These are phyloP conservation scores for Lordiphosa mommai DNA, from an alignment of 1,140 invertebrate genomes.

Conservation along the genomic window DNA sequence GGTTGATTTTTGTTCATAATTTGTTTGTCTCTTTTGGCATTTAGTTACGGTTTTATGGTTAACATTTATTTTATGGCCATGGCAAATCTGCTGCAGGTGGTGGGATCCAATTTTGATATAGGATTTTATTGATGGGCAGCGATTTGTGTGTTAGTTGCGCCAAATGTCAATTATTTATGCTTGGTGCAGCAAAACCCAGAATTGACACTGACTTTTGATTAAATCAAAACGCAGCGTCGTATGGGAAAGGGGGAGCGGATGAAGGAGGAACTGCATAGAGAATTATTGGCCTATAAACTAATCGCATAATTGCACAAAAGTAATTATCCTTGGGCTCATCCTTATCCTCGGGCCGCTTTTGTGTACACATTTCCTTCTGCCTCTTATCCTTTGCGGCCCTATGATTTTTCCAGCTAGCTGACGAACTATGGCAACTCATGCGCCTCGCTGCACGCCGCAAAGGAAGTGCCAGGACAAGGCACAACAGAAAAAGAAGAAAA, in stretches of 20 bases:
- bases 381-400: constrained; percentile 27
- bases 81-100: constrained; percentile 52
- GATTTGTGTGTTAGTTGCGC: background rate
- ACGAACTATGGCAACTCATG: constrained; percentile 68
- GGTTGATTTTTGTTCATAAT: constrained; percentile 66
- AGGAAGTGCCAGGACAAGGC: constrained; percentile 53
- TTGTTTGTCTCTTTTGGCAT: constrained; percentile 53
- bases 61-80: constrained; percentile 78
- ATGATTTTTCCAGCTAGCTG: constrained; percentile 71
- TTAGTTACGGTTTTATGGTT: constrained; percentile 67
- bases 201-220: constrained; percentile 22
- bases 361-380: constrained; percentile 18
- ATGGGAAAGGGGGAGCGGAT: background rate
- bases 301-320: constrained; percentile 74
- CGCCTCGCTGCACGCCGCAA: constrained; percentile 53
- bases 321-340: constrained; percentile 57
- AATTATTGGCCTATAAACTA: constrained; percentile 77
- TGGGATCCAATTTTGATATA: constrained; percentile 70
- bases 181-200: constrained; percentile 9
- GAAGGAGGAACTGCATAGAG: constrained; percentile 23
- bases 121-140: constrained; percentile 56
- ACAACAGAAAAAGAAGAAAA: constrained; percentile 17
- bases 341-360: constrained; percentile 17
- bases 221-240: constrained; percentile 14
- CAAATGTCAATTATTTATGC: constrained; percentile 42